Percentiles rank a stretch among this genome's conserved stretches.
Evolutionary conservation across 2,888 invertebrate species (phyloP).

Genomic region (Troglohyphantes excavatus): DNA sequence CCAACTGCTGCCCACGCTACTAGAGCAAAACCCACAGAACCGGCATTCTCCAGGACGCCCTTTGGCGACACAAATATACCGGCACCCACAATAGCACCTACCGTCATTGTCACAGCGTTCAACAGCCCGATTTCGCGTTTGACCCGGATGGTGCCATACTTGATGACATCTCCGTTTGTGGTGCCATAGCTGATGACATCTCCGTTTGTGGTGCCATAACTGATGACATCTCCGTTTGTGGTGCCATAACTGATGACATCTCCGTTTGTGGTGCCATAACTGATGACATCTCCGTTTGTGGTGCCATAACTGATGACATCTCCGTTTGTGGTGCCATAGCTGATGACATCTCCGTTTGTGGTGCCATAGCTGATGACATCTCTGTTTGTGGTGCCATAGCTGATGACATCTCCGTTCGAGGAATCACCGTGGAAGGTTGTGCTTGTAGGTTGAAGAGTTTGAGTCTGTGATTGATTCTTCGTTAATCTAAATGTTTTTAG

Average conservation of each 20-base stretch:
- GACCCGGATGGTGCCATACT: constrained; percentile 85
- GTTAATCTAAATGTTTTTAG: too few relatives aligned
- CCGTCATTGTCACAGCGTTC: constrained; percentile 96
- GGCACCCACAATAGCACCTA: constrained; percentile 95
- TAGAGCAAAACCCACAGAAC: constrained; percentile 93
- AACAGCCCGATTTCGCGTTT: constrained; percentile 92
- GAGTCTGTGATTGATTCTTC: too few relatives aligned
- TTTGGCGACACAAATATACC: constrained; percentile 98
- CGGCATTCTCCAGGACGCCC: constrained; percentile 92
- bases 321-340: constrained; percentile 94
- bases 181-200: constrained; percentile 90
- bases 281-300: constrained; percentile 92
- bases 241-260: constrained; percentile 93
- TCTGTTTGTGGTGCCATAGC: constrained; percentile 93
- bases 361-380: constrained; percentile 99
- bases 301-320: constrained; percentile 94
- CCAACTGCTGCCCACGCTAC: constrained; percentile 95
- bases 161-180: too few relatives aligned
- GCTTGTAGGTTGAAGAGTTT: too few relatives aligned
- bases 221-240: constrained; percentile 88
- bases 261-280: constrained; percentile 93
- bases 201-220: constrained; percentile 87
- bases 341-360: constrained; percentile 94
- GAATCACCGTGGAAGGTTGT: too few relatives aligned
- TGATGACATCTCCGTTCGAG: constrained; percentile 88